Conservation (phyloP, 2,888 invertebrate genomes). For the Thereva unica region DNA sequence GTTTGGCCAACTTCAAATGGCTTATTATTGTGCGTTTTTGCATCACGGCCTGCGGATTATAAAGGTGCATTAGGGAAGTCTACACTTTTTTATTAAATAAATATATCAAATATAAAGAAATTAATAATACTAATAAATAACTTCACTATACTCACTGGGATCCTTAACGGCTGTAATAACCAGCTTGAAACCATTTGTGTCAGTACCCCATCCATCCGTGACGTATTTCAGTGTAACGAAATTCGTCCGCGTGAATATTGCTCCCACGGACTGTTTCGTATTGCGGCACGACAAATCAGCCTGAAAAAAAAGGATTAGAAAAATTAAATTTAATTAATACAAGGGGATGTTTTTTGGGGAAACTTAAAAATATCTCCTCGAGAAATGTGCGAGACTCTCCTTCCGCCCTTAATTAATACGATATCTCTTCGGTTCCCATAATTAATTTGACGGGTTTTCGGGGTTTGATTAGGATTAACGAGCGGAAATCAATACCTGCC, state of each 20-base stretch:
- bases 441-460: no score
- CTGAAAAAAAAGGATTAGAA: conserved; percentile 61
- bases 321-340: conserved; percentile 19
- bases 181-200: conserved; percentile 88
- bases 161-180: conserved; percentile 94
- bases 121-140: background rate
- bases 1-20: no score
- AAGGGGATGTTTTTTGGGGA: background rate
- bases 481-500: no score
- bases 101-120: background rate
- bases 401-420: no score
- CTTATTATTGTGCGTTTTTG: no score
- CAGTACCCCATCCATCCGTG: conserved; percentile 91
- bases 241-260: conserved; percentile 89
- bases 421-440: no score
- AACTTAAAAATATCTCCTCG: no score
- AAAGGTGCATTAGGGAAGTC: background rate
- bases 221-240: conserved; percentile 92
- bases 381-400: no score
- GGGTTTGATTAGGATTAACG: no score
- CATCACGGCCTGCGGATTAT: no score
- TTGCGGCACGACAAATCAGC: conserved; percentile 89
- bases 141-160: conserved; percentile 73
- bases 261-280: conserved; percentile 85
- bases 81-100: background rate